phyloP scores from a whole-genome alignment of 2,797 vertebrate genomes.

The Neostethus bicornis region DNA sequence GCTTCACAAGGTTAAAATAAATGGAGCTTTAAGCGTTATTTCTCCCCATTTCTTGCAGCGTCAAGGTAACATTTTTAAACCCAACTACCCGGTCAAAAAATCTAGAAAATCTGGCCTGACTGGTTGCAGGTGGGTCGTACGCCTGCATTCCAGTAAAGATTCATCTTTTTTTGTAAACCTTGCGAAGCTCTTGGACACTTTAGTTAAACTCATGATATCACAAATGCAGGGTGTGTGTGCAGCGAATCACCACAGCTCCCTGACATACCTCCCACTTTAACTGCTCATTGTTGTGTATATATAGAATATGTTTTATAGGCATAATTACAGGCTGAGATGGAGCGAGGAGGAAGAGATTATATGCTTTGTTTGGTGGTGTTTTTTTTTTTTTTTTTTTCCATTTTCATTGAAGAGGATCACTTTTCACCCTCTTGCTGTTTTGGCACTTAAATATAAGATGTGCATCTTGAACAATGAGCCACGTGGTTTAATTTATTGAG shows the following conservation, averaged over 20 bases:
- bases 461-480: constrained; percentile 4
- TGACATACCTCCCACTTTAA: constrained; percentile 70
- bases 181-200: constrained; percentile 29
- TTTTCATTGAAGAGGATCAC: constrained; percentile 10
- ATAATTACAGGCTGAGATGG: constrained; percentile 60
- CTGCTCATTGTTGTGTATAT: constrained; percentile 75
- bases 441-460: constrained; percentile 12
- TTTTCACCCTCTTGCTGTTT: background rate
- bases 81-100: constrained; percentile 27
- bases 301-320: constrained; percentile 71
- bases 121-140: constrained; percentile 15
- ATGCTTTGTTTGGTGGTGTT: constrained; percentile 41
- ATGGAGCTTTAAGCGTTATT: constrained; percentile 11
- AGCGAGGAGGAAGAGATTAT: constrained; percentile 57
- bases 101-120: constrained; percentile 27
- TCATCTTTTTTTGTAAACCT: constrained; percentile 23
- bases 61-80: constrained; percentile 3
- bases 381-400: constrained; percentile 35
- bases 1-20: background rate
- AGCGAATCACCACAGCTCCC: constrained; percentile 62
- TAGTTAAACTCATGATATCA: constrained; percentile 24
- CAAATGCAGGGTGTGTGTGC: constrained; percentile 39
- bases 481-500: too few species aligned
- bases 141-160: constrained; percentile 17
- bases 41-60: constrained; percentile 13